Evolutionary conservation across 2,888 invertebrate genomes (phyloP).

Genomic region (Cordylochernes scorpioides): DNA sequence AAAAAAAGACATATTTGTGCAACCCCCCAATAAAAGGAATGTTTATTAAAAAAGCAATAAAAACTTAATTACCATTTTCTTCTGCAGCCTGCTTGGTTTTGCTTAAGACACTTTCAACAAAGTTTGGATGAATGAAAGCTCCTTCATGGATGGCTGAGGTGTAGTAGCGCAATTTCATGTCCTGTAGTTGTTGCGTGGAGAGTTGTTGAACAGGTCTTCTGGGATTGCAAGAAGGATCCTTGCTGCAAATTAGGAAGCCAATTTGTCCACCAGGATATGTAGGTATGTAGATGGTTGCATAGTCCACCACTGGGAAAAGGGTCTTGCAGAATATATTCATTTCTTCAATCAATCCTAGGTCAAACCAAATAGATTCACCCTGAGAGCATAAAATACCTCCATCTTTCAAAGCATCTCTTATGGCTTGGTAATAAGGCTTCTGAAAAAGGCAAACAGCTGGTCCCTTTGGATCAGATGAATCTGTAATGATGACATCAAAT

Average conservation of each 20-base stretch:
- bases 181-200: no score
- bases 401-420: slow-evolving; percentile 52
- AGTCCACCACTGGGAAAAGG: slow-evolving; percentile 48
- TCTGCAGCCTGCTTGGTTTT: no score
- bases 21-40: no score
- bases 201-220: no score
- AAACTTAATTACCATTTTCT: no score
- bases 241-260: slow-evolving; percentile 73
- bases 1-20: no score
- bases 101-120: no score
- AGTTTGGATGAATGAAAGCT: no score
- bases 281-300: slow-evolving; percentile 58
- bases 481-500: slow-evolving; percentile 93
- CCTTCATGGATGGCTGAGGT: no score
- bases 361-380: slow-evolving; percentile 41
- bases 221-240: no score
- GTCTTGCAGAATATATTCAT: slow-evolving; percentile 45
- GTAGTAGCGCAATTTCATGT: no score
- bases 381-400: slow-evolving; percentile 85
- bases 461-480: slow-evolving; percentile 81
- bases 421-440: slow-evolving; percentile 51
- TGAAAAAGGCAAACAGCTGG: slow-evolving; percentile 43
- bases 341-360: slow-evolving; percentile 43
- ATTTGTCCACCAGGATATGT: slow-evolving; percentile 94
- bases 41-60: no score